Conservation (phyloP, 2,113 vertebrate species). For the Poicephalus meyeri region DNA sequence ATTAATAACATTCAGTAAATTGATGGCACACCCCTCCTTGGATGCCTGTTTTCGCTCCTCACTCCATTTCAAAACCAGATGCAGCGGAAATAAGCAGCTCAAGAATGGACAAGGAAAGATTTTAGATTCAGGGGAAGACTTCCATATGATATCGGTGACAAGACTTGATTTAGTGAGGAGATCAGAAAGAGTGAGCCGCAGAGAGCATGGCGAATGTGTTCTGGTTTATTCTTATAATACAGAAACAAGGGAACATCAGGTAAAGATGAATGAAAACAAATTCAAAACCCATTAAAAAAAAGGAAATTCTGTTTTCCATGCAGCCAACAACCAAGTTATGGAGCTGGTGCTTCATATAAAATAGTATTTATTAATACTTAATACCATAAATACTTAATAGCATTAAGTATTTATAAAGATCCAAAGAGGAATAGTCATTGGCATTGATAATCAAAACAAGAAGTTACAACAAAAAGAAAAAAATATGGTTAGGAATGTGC, state of each 20-base stretch:
- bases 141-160: conserved; percentile 37
- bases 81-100: conserved; percentile 13
- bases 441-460: neutral
- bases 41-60: neutral
- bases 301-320: neutral
- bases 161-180: conserved; percentile 38
- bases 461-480: neutral
- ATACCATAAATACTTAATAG: neutral
- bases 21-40: conserved; percentile 40
- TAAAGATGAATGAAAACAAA: conserved; percentile 42
- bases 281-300: neutral
- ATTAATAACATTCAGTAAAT: conserved; percentile 13
- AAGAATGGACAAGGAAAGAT: neutral
- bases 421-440: neutral
- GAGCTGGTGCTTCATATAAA: neutral
- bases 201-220: neutral
- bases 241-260: conserved; percentile 39
- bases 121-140: neutral
- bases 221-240: neutral
- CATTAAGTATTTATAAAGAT: neutral
- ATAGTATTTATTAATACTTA: neutral
- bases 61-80: conserved; percentile 47
- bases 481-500: neutral
- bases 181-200: neutral
- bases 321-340: neutral